Base-by-base conservation (phyloP, 2,888 invertebrate genomes). In the Rhingia rostrata region DNA sequence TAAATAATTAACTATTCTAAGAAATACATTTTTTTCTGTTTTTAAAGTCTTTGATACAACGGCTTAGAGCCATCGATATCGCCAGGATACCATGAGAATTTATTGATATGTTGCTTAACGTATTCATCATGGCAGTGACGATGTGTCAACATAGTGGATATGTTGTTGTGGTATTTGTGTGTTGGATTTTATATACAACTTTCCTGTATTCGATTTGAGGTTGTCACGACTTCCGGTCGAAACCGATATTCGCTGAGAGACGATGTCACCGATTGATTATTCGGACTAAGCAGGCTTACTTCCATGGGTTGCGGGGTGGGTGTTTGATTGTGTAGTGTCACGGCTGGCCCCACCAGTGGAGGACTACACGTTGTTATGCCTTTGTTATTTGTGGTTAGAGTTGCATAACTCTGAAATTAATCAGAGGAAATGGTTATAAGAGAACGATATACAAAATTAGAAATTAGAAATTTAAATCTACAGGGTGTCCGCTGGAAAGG, bases 171-270 rank as follows among this genome's bases (percentile, higher is more conserved):
- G 45, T 10, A 43, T 45, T 14, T 22, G n/a, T 12, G 14, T 58
- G 56, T 67, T 14, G 35, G n/a, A 6, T 75, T 91, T 94, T 96
- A 96, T 95, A 96, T 96, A 95, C 96, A 96, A 93, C 96, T 96
- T 93, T 96, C 96, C 92, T 96, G 96, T 92, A 96, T 96, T 90
- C 96, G 94, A 93, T 96, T 96, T 86, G 96, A 96, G 86, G 96
- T 96, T 88, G 96, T 96, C 86, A 96, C 96, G 87, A 96, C 96
- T 92, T 96, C 96, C 86, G 96, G 96, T 88, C 95, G 95, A 89
- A 96, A 94, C 87, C 96, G 94, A 92, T 96, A 96, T 89, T 95
- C 95, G 84, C 95, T 95, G 78, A 96, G 93, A 84, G 95, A 95
- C 90, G 95, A 95, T 89, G 95, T 94, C 89, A 95, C 95, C 87